Evolutionary conservation across 2,888 invertebrate genomes (phyloP).

Genomic region (Brenthis daphne): DNA sequence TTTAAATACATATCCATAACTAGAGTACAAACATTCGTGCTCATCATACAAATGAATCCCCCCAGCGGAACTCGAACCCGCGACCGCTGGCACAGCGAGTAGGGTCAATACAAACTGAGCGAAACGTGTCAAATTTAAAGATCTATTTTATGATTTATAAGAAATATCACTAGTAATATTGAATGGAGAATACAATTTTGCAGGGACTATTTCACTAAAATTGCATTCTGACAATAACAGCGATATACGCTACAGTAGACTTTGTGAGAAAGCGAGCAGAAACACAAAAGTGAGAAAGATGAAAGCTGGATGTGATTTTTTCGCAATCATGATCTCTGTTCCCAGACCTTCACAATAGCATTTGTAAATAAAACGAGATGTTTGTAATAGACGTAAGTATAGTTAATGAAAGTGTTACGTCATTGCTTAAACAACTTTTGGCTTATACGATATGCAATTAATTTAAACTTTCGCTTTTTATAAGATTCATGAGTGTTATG

Average conservation of each 20-base stretch:
- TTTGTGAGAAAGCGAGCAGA: conserved; percentile 41
- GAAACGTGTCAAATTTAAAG: too few relatives aligned
- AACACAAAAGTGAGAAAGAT: conserved; percentile 63
- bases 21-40: too few relatives aligned
- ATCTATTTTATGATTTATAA: too few relatives aligned
- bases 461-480: conserved; percentile 51
- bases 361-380: conserved; percentile 46
- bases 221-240: conserved; percentile 21
- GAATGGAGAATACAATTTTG: too few relatives aligned
- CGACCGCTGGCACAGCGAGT: too few relatives aligned
- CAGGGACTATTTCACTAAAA: conserved; percentile 9
- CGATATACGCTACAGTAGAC: conserved; percentile 27
- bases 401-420: conserved; percentile 62
- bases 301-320: conserved; percentile 55
- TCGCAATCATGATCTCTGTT: conserved; percentile 45
- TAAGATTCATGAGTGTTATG: conserved; percentile 37
- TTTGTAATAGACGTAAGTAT: conserved; percentile 42
- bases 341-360: conserved; percentile 53
- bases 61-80: too few relatives aligned
- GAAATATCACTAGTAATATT: too few relatives aligned
- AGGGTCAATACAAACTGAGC: too few relatives aligned
- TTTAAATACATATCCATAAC: too few relatives aligned
- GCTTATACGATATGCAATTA: conserved; percentile 56
- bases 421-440: conserved; percentile 55
- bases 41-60: too few relatives aligned